phyloP scores from a whole-genome alignment of 2,888 invertebrate genomes.

The Stratiomys singularior region DNA sequence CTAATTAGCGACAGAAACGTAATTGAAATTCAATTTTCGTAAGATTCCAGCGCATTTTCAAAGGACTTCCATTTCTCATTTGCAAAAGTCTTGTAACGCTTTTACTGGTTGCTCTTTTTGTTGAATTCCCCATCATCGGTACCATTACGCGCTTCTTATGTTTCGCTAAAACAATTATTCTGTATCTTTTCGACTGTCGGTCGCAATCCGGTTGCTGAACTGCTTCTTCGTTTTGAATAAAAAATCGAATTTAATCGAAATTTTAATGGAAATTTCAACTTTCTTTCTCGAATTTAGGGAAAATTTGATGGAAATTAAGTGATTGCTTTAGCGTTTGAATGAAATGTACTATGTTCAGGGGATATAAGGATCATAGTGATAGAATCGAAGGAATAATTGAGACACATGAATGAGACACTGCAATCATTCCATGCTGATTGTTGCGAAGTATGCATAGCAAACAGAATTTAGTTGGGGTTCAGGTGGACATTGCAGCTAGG shows the following conservation, averaged over 20 bases:
- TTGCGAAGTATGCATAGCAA: too few species aligned
- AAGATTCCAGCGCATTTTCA: constrained; percentile 12
- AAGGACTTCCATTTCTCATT: neutral
- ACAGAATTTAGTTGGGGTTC: too few species aligned
- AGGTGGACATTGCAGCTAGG: too few species aligned
- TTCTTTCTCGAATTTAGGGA: neutral
- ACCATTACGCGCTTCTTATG: neutral
- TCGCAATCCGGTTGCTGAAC: neutral
- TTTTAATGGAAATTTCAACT: constrained; percentile 23
- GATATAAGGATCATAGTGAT: neutral
- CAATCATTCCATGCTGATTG: too few species aligned
- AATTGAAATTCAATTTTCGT: constrained; percentile 36
- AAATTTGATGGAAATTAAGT: constrained; percentile 9
- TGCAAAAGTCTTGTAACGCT: neutral
- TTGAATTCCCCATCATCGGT: too few species aligned
- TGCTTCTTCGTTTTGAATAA: too few species aligned
- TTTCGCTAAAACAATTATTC: constrained; percentile 11
- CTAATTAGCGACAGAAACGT: constrained; percentile 34
- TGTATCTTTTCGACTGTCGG: neutral
- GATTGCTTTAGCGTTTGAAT: neutral
- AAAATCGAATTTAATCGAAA: constrained; percentile 36
- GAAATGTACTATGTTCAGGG: neutral
- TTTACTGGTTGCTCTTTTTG: neutral
- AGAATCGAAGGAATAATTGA: too few species aligned
- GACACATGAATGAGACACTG: too few species aligned